Percentiles rank a stretch among this genome's conserved stretches.
phyloP scores from a whole-genome alignment of 2,797 vertebrate species.

The Cebuella pygmaea region DNA sequence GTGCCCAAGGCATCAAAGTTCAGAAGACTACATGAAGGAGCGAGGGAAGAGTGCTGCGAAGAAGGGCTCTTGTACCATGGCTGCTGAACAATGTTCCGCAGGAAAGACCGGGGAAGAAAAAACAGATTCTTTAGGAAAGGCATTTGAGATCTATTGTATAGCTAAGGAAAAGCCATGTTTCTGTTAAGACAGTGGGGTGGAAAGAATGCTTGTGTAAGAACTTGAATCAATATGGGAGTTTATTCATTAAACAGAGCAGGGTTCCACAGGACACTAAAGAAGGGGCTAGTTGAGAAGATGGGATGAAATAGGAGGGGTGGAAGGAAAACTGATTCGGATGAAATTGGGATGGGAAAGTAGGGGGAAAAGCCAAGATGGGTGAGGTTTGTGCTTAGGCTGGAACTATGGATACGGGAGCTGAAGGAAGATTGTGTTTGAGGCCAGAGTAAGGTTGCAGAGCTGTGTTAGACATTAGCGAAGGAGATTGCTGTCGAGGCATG shows the following conservation, averaged over 20 bases:
- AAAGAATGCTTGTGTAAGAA: not conserved
- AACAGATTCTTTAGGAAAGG: not conserved
- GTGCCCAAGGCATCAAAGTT: not conserved
- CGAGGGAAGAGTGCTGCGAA: not conserved
- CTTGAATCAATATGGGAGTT: not conserved
- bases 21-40: not conserved
- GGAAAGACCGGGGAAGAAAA: not conserved
- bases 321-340: not conserved
- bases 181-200: not conserved
- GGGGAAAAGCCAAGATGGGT: not conserved
- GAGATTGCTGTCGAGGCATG: not conserved
- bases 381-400: not conserved
- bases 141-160: not conserved
- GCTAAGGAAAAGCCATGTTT: conserved; percentile 16
- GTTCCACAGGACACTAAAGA: not conserved
- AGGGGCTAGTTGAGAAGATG: not conserved
- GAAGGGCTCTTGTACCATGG: not conserved
- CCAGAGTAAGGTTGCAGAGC: not conserved
- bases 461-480: not conserved
- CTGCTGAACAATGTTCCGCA: not conserved
- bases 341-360: not conserved
- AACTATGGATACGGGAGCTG: not conserved
- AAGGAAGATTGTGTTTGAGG: not conserved
- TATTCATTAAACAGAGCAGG: not conserved
- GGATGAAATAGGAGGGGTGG: too few relatives aligned